Evolutionary conservation across 2,113 vertebrate genomes (phyloP), one percentile per base, ranked within the genome.

Genomic region (Corythaeola cristata): DNA sequence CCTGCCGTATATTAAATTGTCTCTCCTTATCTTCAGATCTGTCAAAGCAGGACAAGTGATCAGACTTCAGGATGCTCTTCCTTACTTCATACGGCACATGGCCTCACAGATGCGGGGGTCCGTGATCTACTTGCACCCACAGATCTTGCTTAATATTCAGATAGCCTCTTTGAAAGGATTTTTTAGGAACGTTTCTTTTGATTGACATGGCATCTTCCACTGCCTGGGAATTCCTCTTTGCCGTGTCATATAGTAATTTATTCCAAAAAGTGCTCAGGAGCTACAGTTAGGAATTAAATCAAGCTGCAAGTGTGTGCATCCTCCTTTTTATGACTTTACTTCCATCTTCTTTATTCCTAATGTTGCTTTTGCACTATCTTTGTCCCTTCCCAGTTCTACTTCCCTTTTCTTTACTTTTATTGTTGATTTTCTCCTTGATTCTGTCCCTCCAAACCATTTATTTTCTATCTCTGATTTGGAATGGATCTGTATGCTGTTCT

Each of bases 11-110:
- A 71, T 88, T 89, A 88, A 85, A 68, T 85, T 5, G 3, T 76
- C 32, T 64, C 4, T 82, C 53, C 55, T 64, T 95, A 87, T 92
- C 94, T 95, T 15, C 8, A 56, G 59, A 89, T 96, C 94, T 95
- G 50, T 58, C 55, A 44, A 27, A 88, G 30, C 47, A 82, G 75
- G 62, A 71, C 66, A 67, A 69, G 20, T 41, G 67, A 59, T 49
- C 77, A 73, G 30, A 82, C 20, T 50, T 81, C 32, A 68, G 73
- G 45, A 63, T 60, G 37, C 23, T 68, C 32, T 66, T 86, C n/a
- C 1, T 13, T 59, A 60, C 7, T 11, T 63, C 35, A 4, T n/a
- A 14, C 68, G 69, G 56, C 39, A 56, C 12, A 1, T 32, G 32
- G 12, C 50, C 58, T 91, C 74, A 18, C 44, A 88, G 39, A 13